Base-by-base conservation (phyloP, 2,113 vertebrate genomes). In the Hypomesus transpacificus region DNA sequence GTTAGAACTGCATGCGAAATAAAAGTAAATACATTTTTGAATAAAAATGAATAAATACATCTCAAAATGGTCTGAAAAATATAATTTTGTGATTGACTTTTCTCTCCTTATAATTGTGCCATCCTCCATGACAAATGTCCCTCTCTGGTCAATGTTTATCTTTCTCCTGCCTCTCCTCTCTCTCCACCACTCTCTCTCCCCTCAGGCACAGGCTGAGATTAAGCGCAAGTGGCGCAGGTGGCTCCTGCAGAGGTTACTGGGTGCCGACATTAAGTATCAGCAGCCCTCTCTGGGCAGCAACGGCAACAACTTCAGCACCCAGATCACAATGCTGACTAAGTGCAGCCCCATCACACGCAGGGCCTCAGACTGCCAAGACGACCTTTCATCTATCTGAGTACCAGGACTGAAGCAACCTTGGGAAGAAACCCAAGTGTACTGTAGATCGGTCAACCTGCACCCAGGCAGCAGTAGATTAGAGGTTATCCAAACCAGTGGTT, bases 211-310 rank as follows among this genome's bases (percentile, higher is more conserved):
- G 82, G 92, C 92, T 0, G 97, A 99, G 84, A 91, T 99, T 69
- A 96, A 95, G 85, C 88, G 97, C 54, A 99, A 98, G 82, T 99
- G 96, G 97, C 84, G 96, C 56, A 92, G 95, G 86, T 98, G 96
- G 96, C 94, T 94, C 64, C 82, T 95, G 79, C 94, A 96, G 83
- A 85, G 94, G 80, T 90, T 95, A 76, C 89, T 97, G 78, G 94
- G 93, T 20, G 87, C 92, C 0, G 92, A 92, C 75, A 86, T 92
- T 59, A 96, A 96, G 81, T 95, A 96, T 77, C 95, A 96, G 70
- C 93, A 96, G 71, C 94, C 95, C 0, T 95, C 93, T 3, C 88
- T 92, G 14, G 94, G 92, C 81, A 98, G 95, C 91, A 98, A 93
- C 0, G 94, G 95, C 18, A 95, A 93, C 85, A 98, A 96, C 80